Evolutionary conservation across 2,797 vertebrate genomes (phyloP).

Genomic region (Enteromius afrohamiltoni): DNA sequence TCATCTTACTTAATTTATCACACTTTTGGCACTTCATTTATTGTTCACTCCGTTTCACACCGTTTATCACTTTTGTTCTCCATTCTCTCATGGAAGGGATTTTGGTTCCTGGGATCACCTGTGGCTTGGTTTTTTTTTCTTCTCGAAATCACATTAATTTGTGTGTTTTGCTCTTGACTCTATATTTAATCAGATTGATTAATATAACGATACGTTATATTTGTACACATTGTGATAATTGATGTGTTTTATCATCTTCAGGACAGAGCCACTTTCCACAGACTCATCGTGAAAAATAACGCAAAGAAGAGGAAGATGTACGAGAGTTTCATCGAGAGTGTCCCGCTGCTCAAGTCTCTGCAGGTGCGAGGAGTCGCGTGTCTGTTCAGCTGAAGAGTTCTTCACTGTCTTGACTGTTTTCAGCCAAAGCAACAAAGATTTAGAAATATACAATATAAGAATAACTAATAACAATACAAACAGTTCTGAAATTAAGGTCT

Average conservation of each 20-base stretch:
- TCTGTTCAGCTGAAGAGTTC: neutral
- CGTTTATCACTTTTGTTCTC: no score
- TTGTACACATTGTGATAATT: neutral
- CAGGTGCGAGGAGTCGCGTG: constrained; percentile 78
- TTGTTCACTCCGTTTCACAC: no score
- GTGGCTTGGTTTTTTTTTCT: no score
- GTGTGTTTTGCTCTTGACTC: neutral
- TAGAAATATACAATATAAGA: neutral
- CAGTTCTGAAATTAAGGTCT: neutral
- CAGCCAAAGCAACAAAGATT: neutral
- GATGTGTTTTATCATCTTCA: constrained; percentile 55
- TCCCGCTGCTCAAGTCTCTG: constrained; percentile 90
- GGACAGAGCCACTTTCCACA: constrained; percentile 94
- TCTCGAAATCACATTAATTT: no score
- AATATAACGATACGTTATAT: neutral
- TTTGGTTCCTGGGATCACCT: no score
- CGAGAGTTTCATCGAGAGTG: constrained; percentile 92
- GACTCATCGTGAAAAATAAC: constrained; percentile 94
- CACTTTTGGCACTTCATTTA: no score
- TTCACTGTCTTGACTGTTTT: neutral
- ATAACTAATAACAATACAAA: neutral
- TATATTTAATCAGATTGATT: neutral
- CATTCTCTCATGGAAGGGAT: no score
- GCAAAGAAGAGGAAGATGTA: constrained; percentile 91
- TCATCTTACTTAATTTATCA: no score